Evolutionary conservation across 1,140 invertebrate species (phyloP), one percentile per base, ranked within the genome.

Genomic region (Zaprionus capensis): DNA sequence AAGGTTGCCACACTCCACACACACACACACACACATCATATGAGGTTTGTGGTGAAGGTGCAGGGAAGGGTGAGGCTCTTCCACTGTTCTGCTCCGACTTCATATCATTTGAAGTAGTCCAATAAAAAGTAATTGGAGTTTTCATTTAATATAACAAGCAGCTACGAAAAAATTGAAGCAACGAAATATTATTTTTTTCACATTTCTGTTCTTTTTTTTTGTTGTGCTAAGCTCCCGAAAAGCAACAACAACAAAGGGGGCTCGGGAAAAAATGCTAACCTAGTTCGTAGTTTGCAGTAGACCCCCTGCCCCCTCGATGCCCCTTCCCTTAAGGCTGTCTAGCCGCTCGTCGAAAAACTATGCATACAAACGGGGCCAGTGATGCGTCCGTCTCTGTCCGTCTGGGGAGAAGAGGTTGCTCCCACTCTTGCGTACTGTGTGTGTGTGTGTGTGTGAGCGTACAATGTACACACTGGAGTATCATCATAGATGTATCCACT

Each of bases 111-210:
- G 65, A 49, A 56, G 51, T 51, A 78, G 80, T 84, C 72, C 84
- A 87, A 88, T 90, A 88, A 90, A 88, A 88, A 90, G 81, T 90
- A 88, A 90, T 88, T 88, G 85, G 72, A 88, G 80, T 90, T 88
- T 90, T 81, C 85, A 90, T 88, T 88, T 90, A 90, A 88, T 90
- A 90, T 81, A 81, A 44, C 67, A 65, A 65, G 61, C 49, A 65
- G 56, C 53, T 65, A 59, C 5, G 12, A 41, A 28, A 41, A 80
- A 68, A 69, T 59, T 51, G 56, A 78, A 53, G 41, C 31, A 64
- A 75, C 67, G 28, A 56, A 53, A 46, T 63, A 53, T 38, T 24
- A 51, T 22, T 51, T 51, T 51, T 51, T 51, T 7, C 20, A 20
- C 20, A 51, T 24, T 51, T 41, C 15, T 41, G 4, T 41, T 41